Base-by-base conservation (phyloP, 2,797 vertebrate species). In the Channallabes apus region DNA sequence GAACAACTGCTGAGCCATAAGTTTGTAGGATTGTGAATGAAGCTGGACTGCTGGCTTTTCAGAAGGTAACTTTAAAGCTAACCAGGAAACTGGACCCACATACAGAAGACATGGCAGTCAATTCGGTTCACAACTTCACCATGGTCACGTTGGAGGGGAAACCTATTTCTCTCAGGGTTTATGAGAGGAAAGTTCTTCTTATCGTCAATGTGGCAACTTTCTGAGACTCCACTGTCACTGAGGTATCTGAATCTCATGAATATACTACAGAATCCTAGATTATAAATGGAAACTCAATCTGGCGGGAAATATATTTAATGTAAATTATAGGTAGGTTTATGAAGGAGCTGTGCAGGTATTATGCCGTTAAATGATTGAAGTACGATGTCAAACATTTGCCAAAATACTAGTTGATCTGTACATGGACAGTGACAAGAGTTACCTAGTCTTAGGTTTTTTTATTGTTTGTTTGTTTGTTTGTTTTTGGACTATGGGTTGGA, bases 161-260 rank as follows among this genome's bases (percentile, higher is more conserved):
- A 71, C 22, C 3, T 3, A 88, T 94, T 87, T 91, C 94, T 54
- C 91, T 96, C 32, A 75, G 90, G 84, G 87, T 87, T 84, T 95
- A 92, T 89, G 92, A 86, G 82, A 92, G 94, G 80, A 95, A 94
- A 89, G 92, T 95, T 78, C 91, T 96, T 67, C 94, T 96, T 84
- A 86, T 96, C 67, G 91, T 95, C 87, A 96, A 96, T 9, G 91
- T 96, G 88, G 96, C 95, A 62, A 95, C 94, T 80, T 96, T 96
- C 92, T 96, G 96, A 96, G 95, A 94, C 85, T 94, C 95, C 86
- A 96, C 95, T 24, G 90, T 93, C 88, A 93, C 93, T 85, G 94
- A 96, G 96, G 95, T 96, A 93, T 2, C 68, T 80, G n/a, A 22
- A 11, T 27, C 20, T 72, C 3, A 51, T 2, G n/a, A 51, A 67